Conservation (phyloP, 2,888 invertebrate species). For the Torymus auratus region DNA sequence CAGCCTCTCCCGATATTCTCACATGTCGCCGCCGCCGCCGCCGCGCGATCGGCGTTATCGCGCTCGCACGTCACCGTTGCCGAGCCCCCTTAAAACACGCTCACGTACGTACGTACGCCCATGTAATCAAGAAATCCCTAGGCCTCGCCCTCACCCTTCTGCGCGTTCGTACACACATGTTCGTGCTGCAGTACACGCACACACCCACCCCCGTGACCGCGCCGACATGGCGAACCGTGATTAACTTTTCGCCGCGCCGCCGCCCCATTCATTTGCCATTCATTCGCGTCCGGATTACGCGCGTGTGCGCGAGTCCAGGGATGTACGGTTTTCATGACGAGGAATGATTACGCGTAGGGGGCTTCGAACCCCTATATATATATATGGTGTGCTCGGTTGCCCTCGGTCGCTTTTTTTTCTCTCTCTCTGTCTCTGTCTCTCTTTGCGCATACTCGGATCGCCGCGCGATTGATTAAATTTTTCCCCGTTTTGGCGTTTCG, state of each 20-base stretch:
- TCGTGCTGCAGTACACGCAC: slow-evolving; percentile 26
- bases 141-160: slow-evolving; percentile 38
- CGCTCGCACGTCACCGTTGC: background rate
- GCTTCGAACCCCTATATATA: slow-evolving; percentile 2
- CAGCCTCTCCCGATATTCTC: too few species aligned
- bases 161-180: background rate
- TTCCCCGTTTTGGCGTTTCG: slow-evolving; percentile 7
- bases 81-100: slow-evolving; percentile 1
- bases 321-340: slow-evolving; percentile 53
- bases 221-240: slow-evolving; percentile 75
- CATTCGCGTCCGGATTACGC: slow-evolving; percentile 75
- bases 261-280: slow-evolving; percentile 76
- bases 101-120: slow-evolving; percentile 69
- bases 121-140: slow-evolving; percentile 75
- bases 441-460: background rate
- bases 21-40: slow-evolving; percentile 6
- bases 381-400: too few species aligned
- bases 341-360: slow-evolving; percentile 52
- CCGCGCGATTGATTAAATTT: slow-evolving; percentile 59
- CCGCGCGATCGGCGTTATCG: background rate
- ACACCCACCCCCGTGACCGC: slow-evolving; percentile 61
- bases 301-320: slow-evolving; percentile 21
- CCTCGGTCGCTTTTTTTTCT: background rate
- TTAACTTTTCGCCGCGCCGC: slow-evolving; percentile 76
- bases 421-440: slow-evolving; percentile 21